Base-by-base conservation (phyloP, 2,113 vertebrate species). In the Leucoraja erinaceus region DNA sequence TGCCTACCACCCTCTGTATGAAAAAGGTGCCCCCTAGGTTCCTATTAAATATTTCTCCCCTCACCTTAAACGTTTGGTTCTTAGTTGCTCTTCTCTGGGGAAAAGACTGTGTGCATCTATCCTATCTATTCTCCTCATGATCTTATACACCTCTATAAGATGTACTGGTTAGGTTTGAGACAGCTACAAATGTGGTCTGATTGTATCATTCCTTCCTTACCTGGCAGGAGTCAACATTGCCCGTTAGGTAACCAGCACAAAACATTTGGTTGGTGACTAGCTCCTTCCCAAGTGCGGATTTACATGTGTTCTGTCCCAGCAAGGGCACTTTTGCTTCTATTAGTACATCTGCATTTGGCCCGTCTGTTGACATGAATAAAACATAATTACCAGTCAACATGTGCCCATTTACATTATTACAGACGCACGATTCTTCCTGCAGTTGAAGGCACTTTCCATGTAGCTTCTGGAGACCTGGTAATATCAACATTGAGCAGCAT, bases 151-250 rank as follows among this genome's bases (percentile, higher is more conserved):
- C 38, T 47, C 38, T 47, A 1, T 47, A 47, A 47, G 38, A 47
- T 47, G 38, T 47, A 47, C 38, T 47, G 59, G 22, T 63, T 25
- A 61, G 56, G 10, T 63, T 61, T 33, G 54, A 61, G 28, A 56
- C 25, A 66, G 28, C 12, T 63, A 7, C 28, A 18, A 66, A 25
- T 33, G 12, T n/a, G 33, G 56, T 86, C 77, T 28, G 22, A 54
- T 33, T 66, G 59, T 12, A 66, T 61, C n/a, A 28, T n/a, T 14
- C 28, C 0, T 20, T 66, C 31, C 6, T 25, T 95, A 99, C 98
- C 98, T 99, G 98, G 94, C 98, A 99, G 11, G 98, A 98, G 94
- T 99, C 98, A 0, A 97, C 96, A 92, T 98, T 98, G 33, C 98
- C 98, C 0, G 97, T 96, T 93, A 98, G 96, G 94, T 97, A 98